Evolutionary conservation across 2,888 invertebrate species (phyloP).

Genomic region (Drosophila meridionalis): DNA sequence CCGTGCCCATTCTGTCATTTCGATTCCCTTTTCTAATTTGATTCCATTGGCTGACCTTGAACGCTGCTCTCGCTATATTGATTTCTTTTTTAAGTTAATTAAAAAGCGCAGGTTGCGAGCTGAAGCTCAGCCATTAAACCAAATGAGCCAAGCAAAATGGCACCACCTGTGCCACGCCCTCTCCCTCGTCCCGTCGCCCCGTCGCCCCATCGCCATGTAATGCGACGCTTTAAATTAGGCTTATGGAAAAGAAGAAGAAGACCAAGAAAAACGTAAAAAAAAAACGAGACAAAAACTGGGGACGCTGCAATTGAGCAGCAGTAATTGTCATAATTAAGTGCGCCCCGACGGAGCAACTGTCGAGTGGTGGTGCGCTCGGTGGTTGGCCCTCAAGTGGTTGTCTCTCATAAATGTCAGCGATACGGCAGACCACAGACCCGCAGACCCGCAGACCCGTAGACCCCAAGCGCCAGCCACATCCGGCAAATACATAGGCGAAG

Average conservation of each 20-base stretch:
- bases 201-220: neutral
- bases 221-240: slow-evolving; percentile 23
- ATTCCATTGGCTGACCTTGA: slow-evolving; percentile 57
- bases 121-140: slow-evolving; percentile 50
- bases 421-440: neutral
- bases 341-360: slow-evolving; percentile 12
- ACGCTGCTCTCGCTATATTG: slow-evolving; percentile 51
- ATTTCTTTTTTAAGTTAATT: slow-evolving; percentile 74
- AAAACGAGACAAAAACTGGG: neutral
- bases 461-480: neutral
- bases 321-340: slow-evolving; percentile 65
- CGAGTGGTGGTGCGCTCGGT: slow-evolving; percentile 1
- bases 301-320: slow-evolving; percentile 47
- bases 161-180: neutral
- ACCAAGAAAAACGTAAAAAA: neutral
- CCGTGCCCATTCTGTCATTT: slow-evolving; percentile 7
- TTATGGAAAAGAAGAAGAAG: slow-evolving; percentile 17
- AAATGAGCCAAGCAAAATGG: slow-evolving; percentile 50
- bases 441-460: neutral
- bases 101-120: slow-evolving; percentile 58
- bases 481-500: neutral
- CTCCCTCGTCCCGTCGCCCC: neutral
- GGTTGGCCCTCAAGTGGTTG: slow-evolving; percentile 27
- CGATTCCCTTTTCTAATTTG: slow-evolving; percentile 4
- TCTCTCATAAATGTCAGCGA: slow-evolving; percentile 37